phyloP scores from a whole-genome alignment of 1,140 invertebrate genomes.

The Bradysia coprophila region DNA sequence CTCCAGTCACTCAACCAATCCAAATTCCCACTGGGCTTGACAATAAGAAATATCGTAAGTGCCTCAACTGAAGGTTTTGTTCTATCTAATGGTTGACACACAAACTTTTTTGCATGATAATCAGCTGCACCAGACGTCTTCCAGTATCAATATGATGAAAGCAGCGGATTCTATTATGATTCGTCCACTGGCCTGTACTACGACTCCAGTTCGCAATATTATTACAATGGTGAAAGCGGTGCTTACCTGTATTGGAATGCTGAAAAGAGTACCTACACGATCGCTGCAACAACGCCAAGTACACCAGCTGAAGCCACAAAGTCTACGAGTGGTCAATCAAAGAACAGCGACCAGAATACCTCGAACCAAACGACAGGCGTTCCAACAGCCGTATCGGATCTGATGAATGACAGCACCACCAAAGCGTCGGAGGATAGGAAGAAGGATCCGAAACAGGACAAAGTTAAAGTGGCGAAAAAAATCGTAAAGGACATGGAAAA shows the following conservation, averaged over 20 bases:
- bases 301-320: conserved; percentile 21
- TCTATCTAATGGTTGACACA: conserved; percentile 6
- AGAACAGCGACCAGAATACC: conserved; percentile 11
- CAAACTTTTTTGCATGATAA: no score
- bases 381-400: conserved; percentile 10
- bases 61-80: conserved; percentile 4
- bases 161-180: conserved; percentile 94
- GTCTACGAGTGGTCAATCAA: background rate
- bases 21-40: conserved; percentile 33
- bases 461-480: conserved; percentile 94
- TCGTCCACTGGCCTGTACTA: conserved; percentile 84
- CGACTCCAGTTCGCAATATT: conserved; percentile 86
- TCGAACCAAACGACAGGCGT: conserved; percentile 13
- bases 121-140: conserved; percentile 70
- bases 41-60: conserved; percentile 44
- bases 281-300: conserved; percentile 37
- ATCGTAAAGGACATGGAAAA: conserved; percentile 92
- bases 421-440: conserved; percentile 17
- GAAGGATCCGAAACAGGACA: conserved; percentile 36
- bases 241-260: conserved; percentile 94
- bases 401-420: background rate
- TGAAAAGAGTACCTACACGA: conserved; percentile 58
- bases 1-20: conserved; percentile 13
- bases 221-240: conserved; percentile 74
- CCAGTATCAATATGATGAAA: conserved; percentile 86